phyloP scores from a whole-genome alignment of 2,113 vertebrate species.

The Proterorhinus semilunaris region DNA sequence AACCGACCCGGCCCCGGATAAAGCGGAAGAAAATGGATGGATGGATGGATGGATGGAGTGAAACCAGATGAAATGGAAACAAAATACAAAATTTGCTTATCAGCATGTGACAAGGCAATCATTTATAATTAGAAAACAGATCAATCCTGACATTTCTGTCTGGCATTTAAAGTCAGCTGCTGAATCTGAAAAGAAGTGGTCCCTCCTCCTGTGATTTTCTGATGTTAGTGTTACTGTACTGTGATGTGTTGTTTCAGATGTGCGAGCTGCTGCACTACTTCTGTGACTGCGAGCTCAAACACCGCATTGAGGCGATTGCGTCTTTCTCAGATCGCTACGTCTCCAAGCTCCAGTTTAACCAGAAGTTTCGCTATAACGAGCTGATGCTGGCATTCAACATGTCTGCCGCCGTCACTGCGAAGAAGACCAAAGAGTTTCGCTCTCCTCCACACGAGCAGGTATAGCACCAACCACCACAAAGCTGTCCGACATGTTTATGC shows the following conservation, averaged over 20 bases:
- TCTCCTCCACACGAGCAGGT: slow-evolving; percentile 95
- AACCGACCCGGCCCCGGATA: no score
- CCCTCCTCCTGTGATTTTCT: not conserved
- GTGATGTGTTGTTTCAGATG: slow-evolving; percentile 79
- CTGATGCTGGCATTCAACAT: slow-evolving; percentile 96
- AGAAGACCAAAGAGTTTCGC: slow-evolving; percentile 95
- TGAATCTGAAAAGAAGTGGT: not conserved
- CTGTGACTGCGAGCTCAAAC: slow-evolving; percentile 96
- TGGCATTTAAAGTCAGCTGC: no score
- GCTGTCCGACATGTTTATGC: slow-evolving; percentile 6
- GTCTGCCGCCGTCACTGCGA: slow-evolving; percentile 94
- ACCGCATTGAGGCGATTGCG: slow-evolving; percentile 93
- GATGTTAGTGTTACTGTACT: not conserved
- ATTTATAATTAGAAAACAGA: no score
- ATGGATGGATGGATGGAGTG: no score
- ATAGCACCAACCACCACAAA: slow-evolving; percentile 55
- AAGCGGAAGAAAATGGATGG: no score
- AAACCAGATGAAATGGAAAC: not conserved
- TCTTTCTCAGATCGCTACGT: slow-evolving; percentile 93
- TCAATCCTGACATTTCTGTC: no score
- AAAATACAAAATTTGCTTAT: no score
- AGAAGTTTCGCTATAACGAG: slow-evolving; percentile 96
- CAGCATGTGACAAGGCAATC: no score
- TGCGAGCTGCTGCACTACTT: slow-evolving; percentile 96
- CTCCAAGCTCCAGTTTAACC: slow-evolving; percentile 93